Evolutionary conservation across 2,113 vertebrate genomes (phyloP), one percentile per base, ranked within the genome.

Genomic region (Lophochroa leadbeateri): DNA sequence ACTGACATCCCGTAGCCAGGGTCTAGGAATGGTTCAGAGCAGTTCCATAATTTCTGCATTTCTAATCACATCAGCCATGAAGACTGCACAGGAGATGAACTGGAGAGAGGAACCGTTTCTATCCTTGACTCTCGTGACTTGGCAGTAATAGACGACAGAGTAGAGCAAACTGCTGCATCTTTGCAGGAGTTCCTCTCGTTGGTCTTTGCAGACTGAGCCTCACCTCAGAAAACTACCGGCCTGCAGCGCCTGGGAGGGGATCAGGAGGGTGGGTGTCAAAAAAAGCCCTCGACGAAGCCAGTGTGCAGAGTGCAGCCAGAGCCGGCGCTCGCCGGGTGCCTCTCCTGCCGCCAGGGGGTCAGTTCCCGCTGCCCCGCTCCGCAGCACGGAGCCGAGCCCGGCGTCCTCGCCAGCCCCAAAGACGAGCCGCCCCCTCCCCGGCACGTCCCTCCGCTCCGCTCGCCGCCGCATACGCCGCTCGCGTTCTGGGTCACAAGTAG

Each of bases 381-480:
- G 20, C 57, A 23, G 33, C 55, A 23, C 33, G 33, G 55, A 58
- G 55, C 33, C 33, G 20, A n/a, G 55, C 33, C 6, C 20, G 55
- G 20, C 33, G 20, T 33, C 33, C 33, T 6, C 20, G 20, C 55
- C 55, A 23, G 55, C 33, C 55, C 20, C 20, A 58, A 7, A 23
- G 33, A 58, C 33, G 20, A 58, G 55, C 55, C 20, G 1, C 8
- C 57, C 57, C 41, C 82, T 55, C 47, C 53, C 33, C 58, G 1
- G 10, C 70, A 71, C 20, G 20, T 63, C 71, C 37, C 57, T 39
- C 63, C 35, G 9, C 5, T 35, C 6, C 4, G 75, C 17, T 39
- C 57, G 7, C 39, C 33, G 9, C 31, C 49, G 12, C 33, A 2
- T 7, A 7, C 5, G 19, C n/a, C 2, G 1, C 11, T 63, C 57